Percentiles rank a stretch among this genome's conserved stretches.
These are phyloP conservation scores for Astropecten irregularis DNA, from an alignment of 53 echinoderm and acorn worm species.

Conservation along the genomic window DNA sequence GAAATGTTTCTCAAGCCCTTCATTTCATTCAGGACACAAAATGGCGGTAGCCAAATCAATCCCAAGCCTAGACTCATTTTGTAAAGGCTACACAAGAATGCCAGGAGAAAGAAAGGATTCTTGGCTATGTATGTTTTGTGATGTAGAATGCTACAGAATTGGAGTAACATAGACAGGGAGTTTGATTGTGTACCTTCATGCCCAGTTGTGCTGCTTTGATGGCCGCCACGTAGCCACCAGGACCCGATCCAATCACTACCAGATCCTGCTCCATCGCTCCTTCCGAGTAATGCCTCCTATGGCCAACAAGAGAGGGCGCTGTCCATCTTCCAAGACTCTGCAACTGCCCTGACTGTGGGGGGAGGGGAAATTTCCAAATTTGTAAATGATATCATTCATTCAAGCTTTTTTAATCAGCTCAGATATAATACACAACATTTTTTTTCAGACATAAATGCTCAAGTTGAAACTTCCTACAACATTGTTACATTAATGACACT, in stretches of 20 bases:
- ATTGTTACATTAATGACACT: neutral
- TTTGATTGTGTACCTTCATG: conserved; percentile 81
- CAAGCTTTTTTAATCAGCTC: neutral
- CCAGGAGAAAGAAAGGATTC: too few relatives aligned
- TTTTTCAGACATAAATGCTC: neutral
- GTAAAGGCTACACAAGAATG: too few relatives aligned
- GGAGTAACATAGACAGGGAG: too few relatives aligned
- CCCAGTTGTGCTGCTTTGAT: conserved; percentile 97
- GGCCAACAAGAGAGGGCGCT: conserved; percentile 43
- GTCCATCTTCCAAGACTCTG: conserved; percentile 40
- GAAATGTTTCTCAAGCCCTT: too few relatives aligned
- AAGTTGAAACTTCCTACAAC: neutral
- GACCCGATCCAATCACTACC: conserved; percentile 95
- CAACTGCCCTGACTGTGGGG: conserved; percentile 20
- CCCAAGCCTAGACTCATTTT: too few relatives aligned
- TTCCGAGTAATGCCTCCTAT: conserved; percentile 76
- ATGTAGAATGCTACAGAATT: too few relatives aligned
- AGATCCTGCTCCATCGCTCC: conserved; percentile 78
- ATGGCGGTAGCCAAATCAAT: too few relatives aligned
- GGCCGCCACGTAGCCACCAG: conserved; percentile 97
- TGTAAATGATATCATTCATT: neutral
- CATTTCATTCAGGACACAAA: too few relatives aligned
- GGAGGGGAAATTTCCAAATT: neutral
- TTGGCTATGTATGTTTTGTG: too few relatives aligned
- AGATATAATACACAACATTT: neutral